Evolutionary conservation across 2,797 vertebrate genomes (phyloP).

Genomic region (Gadopsis marmoratus): DNA sequence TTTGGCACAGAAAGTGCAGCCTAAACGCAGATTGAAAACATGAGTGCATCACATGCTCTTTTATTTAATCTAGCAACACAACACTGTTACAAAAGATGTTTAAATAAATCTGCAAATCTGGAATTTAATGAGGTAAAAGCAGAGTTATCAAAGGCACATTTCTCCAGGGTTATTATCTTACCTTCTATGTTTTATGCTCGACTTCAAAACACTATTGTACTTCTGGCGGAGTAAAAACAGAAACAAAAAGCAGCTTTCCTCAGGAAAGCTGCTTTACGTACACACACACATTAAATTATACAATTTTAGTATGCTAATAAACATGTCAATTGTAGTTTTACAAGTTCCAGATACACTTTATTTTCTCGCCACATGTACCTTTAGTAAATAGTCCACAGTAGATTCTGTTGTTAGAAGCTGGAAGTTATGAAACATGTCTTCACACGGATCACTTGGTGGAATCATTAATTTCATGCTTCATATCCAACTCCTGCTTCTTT

Average conservation of each 20-base stretch:
- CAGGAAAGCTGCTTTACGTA: conserved; percentile 69
- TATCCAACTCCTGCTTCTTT: conserved; percentile 41
- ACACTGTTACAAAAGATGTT: conserved; percentile 78
- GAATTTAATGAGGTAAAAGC: conserved; percentile 80
- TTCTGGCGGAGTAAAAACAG: conserved; percentile 50
- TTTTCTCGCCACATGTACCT: conserved; percentile 54
- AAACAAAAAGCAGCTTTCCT: conserved; percentile 59
- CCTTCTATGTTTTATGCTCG: conserved; percentile 63
- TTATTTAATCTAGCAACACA: conserved; percentile 79
- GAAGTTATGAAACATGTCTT: conserved; percentile 67
- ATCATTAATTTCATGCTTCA: conserved; percentile 76
- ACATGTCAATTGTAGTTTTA: conserved; percentile 73
- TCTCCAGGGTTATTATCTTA: conserved; percentile 71
- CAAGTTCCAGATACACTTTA: conserved; percentile 70
- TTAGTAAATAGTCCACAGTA: conserved; percentile 65
- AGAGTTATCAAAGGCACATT: conserved; percentile 76
- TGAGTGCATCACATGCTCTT: conserved; percentile 78
- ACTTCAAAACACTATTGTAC: conserved; percentile 63
- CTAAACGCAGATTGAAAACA: conserved; percentile 63
- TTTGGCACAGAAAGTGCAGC: conserved; percentile 50
- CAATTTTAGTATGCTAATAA: conserved; percentile 76
- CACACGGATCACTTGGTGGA: conserved; percentile 57
- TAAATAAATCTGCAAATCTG: conserved; percentile 83
- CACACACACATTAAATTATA: conserved; percentile 74
- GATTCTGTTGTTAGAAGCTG: conserved; percentile 62